A percentile compares a stretch with the other conserved stretches of the same genome.
Evolutionary conservation across 2,797 vertebrate genomes (phyloP).

Genomic region (Pteropus rufus): DNA sequence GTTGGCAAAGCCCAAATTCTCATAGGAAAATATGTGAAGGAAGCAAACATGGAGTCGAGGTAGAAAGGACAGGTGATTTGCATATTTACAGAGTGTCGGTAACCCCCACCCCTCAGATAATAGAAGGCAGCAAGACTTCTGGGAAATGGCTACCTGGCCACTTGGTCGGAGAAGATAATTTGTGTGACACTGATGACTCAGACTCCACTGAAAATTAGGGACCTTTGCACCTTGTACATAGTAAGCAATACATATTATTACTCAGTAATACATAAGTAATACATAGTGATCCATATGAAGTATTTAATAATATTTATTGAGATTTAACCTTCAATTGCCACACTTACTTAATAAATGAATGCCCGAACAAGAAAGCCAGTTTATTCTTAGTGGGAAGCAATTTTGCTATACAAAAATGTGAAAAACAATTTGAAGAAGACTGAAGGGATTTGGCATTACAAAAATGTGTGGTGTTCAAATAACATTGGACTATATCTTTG

Average conservation of each 20-base stretch:
- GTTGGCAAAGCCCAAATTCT: background rate
- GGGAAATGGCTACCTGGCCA: background rate
- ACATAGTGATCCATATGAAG: background rate
- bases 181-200: background rate
- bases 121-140: background rate
- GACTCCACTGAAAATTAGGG: background rate
- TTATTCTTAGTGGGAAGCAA: background rate
- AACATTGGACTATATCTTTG: background rate
- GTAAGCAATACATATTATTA: background rate
- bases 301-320: background rate
- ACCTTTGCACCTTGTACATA: background rate
- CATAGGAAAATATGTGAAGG: background rate
- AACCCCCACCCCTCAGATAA: background rate
- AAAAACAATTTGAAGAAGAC: background rate
- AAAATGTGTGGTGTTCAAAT: background rate
- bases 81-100: background rate
- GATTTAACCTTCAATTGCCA: background rate
- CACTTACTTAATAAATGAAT: background rate
- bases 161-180: background rate
- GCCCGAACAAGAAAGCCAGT: background rate
- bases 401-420: background rate
- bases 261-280: background rate
- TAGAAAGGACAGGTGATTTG: background rate
- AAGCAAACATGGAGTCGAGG: background rate
- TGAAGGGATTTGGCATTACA: background rate